Base-by-base conservation (phyloP, 1,140 invertebrate genomes). In the Drosophila nasuta region DNA sequence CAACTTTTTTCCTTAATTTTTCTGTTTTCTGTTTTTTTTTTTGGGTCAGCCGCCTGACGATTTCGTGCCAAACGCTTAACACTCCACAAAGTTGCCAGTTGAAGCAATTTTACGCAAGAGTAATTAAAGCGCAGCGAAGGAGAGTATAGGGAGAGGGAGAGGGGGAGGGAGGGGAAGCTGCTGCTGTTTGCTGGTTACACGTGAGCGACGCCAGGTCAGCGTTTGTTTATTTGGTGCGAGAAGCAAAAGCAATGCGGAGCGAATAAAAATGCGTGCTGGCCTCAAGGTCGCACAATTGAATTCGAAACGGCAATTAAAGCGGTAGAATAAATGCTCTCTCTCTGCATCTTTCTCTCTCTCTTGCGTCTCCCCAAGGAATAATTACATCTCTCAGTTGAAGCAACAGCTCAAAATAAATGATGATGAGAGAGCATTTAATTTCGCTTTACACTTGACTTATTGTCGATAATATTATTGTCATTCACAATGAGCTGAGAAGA, bases 91-190 rank as follows among this genome's bases (percentile, higher is more conserved):
- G 78, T 90, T 90, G 81, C 83, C 78, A 89, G 81, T 85, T 89
- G 81, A 85, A 85, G 85, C 85, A 89, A 89, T 89, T 89, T 89
- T 89, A 79, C 85, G 86, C 85, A 89, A 90, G 81, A 89, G 78
- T 89, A 89, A 89, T 89, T 89, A 89, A 90, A 90, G 85, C 85
- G 76, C 58, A 77, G 58, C 64, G 63, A 20, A 4, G 17, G 51
- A 15, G 45, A 25, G 3, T 0, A 25, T 25, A 25, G 20, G 3
- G 41, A 51, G 15, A 17, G 35, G 3, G 15, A 7, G n/a, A 7
- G 33, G 7, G 4, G 35, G 6, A 4, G 8, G 1, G 8, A n/a
- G 3, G 15, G 28, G 6, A 8, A 56, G 63, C 41, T n/a, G n/a
- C 41, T 43, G 11, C 41, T 43, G 41, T 52, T 49, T 49, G 58